Evolutionary conservation across 2,797 vertebrate genomes (phyloP).

Genomic region (Paedocypris micromegethes): DNA sequence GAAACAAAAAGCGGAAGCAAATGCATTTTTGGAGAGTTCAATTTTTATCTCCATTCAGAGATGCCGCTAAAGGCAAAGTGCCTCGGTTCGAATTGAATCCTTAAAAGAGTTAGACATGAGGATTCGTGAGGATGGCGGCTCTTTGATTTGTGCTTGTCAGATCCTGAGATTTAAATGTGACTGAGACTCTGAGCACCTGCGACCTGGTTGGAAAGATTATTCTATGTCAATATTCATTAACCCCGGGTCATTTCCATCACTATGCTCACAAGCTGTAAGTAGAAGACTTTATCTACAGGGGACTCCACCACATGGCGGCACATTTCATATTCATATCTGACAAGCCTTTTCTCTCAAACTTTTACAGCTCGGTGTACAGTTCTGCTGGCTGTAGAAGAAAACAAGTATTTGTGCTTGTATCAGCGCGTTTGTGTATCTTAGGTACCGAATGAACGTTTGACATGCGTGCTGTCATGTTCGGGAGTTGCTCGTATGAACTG

Average conservation of each 20-base stretch:
- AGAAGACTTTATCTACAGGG: constrained; percentile 39
- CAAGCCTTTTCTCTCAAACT: constrained; percentile 27
- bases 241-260: constrained; percentile 51
- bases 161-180: constrained; percentile 60
- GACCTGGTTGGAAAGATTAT: constrained; percentile 58
- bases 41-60: constrained; percentile 33
- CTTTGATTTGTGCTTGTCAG: constrained; percentile 61
- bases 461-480: not conserved
- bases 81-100: constrained; percentile 37
- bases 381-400: constrained; percentile 35
- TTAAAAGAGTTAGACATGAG: constrained; percentile 26
- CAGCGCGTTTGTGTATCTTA: not conserved
- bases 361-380: constrained; percentile 36
- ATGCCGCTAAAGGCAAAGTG: constrained; percentile 34
- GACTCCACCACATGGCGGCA: constrained; percentile 11
- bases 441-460: constrained; percentile 30
- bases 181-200: constrained; percentile 58
- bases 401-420: constrained; percentile 27
- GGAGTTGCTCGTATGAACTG: constrained; percentile 9
- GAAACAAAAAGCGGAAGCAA: not conserved
- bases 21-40: constrained; percentile 25
- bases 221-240: constrained; percentile 59
- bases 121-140: constrained; percentile 32
- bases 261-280: constrained; percentile 28
- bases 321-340: constrained; percentile 51